Percentiles rank a stretch among this genome's conserved stretches.
These are phyloP conservation scores for Aporophyla nigra DNA, from an alignment of 2,888 invertebrate genomes.

Conservation along the genomic window DNA sequence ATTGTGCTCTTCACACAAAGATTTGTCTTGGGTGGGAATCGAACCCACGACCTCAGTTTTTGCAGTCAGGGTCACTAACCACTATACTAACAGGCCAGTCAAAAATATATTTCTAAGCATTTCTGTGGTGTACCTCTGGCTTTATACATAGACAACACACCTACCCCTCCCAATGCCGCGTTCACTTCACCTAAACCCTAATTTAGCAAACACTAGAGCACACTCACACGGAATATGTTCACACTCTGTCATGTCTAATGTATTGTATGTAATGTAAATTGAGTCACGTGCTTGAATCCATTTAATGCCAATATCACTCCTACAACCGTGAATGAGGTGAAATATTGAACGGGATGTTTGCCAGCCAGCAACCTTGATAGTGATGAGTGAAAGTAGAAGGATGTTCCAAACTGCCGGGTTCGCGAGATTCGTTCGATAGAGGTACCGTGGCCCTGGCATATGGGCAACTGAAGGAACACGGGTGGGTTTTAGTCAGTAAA, in stretches of 20 bases:
- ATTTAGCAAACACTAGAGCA: slow-evolving; percentile 21
- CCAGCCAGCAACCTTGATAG: not conserved
- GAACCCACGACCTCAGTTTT: too few relatives aligned
- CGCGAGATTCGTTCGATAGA: too few relatives aligned
- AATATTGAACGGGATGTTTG: not conserved
- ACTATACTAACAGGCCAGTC: too few relatives aligned
- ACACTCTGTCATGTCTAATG: slow-evolving; percentile 43
- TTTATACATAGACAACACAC: not conserved
- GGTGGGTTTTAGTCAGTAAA: too few relatives aligned
- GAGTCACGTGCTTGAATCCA: slow-evolving; percentile 41
- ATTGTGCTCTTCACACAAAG: too few relatives aligned
- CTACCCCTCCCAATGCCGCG: not conserved
- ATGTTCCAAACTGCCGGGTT: not conserved
- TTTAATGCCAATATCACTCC: slow-evolving; percentile 19
- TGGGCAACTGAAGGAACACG: too few relatives aligned
- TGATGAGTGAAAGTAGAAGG: not conserved
- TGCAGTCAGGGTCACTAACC: too few relatives aligned
- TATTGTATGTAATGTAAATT: slow-evolving; percentile 51
- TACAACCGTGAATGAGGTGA: slow-evolving; percentile 18
- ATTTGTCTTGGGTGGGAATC: too few relatives aligned
- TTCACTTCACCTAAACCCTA: slow-evolving; percentile 20
- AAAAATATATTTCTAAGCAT: not conserved
- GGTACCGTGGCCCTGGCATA: too few relatives aligned
- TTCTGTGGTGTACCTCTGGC: not conserved
- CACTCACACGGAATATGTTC: slow-evolving; percentile 16